A percentile compares a stretch with the other conserved stretches of the same genome.
Evolutionary conservation across 2,797 vertebrate species (phyloP).

Genomic region (Lagorchestes hirsutus): DNA sequence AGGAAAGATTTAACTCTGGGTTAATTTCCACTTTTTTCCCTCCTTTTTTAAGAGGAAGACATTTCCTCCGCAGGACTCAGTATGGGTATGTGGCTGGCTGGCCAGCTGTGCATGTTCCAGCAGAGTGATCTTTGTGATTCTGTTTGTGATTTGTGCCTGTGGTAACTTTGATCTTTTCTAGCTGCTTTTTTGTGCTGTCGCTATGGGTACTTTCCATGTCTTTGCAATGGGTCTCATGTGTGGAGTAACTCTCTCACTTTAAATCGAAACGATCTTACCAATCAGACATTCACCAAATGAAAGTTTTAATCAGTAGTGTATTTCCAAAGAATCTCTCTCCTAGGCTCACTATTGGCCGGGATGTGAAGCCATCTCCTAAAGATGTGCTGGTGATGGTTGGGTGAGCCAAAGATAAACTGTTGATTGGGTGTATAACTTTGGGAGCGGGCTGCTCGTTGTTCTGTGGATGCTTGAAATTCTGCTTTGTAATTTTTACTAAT

Average conservation of each 20-base stretch:
- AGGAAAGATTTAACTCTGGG: slow-evolving; percentile 8
- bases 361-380: slow-evolving; percentile 36
- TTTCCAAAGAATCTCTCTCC: slow-evolving; percentile 11
- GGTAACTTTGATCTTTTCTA: slow-evolving; percentile 14
- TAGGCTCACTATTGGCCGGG: slow-evolving; percentile 30
- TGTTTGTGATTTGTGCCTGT: slow-evolving; percentile 39
- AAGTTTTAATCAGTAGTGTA: slow-evolving; percentile 58
- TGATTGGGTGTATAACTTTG: slow-evolving; percentile 8
- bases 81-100: slow-evolving; percentile 53
- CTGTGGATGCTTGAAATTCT: slow-evolving; percentile 34
- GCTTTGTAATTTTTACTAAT: slow-evolving; percentile 31
- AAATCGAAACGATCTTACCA: slow-evolving; percentile 61
- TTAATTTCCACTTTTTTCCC: slow-evolving; percentile 54
- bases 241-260: slow-evolving; percentile 49
- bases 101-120: slow-evolving; percentile 48
- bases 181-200: slow-evolving; percentile 60
- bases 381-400: slow-evolving; percentile 31
- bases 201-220: slow-evolving; percentile 32
- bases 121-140: slow-evolving; percentile 58
- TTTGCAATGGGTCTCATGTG: slow-evolving; percentile 43
- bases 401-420: not conserved
- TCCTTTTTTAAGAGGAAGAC: slow-evolving; percentile 41
- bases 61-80: slow-evolving; percentile 63
- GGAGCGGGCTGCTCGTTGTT: slow-evolving; percentile 28
- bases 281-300: slow-evolving; percentile 70